Evolutionary conservation across 1,140 invertebrate genomes (phyloP).

Genomic region (Eubasilissa regina): DNA sequence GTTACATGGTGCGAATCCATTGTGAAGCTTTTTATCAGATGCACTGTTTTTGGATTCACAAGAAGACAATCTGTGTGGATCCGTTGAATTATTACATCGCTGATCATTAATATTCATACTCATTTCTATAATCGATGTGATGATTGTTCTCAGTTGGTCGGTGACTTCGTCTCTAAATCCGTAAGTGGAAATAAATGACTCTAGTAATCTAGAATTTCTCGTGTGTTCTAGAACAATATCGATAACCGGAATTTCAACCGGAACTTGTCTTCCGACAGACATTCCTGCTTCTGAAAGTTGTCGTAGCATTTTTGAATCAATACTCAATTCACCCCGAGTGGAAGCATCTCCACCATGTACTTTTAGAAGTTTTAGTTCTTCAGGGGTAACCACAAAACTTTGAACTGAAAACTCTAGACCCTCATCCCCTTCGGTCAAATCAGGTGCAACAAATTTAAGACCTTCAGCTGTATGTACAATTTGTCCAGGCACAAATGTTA

Average conservation of each 20-base stretch:
- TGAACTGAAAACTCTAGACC: conserved; percentile 83
- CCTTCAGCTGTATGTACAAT: conserved; percentile 82
- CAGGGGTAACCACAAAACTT: conserved; percentile 82
- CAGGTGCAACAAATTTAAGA: conserved; percentile 80
- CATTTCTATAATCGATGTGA: conserved; percentile 71
- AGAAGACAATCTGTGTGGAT: neutral
- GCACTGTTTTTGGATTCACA: conserved; percentile 38
- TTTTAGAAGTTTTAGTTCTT: conserved; percentile 78
- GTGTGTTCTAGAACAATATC: conserved; percentile 76
- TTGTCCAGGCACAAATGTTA: conserved; percentile 81
- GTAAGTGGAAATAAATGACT: conserved; percentile 70
- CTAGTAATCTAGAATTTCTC: conserved; percentile 69
- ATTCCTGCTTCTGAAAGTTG: conserved; percentile 81
- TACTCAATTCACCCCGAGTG: conserved; percentile 75
- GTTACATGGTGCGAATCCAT: conserved; percentile 60
- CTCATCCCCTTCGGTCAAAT: conserved; percentile 77
- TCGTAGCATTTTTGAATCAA: conserved; percentile 79
- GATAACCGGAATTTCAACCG: conserved; percentile 75
- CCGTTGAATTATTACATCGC: conserved; percentile 61
- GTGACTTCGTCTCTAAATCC: conserved; percentile 71
- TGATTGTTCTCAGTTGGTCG: conserved; percentile 71
- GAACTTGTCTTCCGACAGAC: conserved; percentile 78
- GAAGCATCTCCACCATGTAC: conserved; percentile 73
- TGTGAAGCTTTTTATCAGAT: conserved; percentile 45
- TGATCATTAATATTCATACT: conserved; percentile 69